Conservation (phyloP, 2,113 vertebrate genomes). For the Myanophis thanlyinensis region DNA sequence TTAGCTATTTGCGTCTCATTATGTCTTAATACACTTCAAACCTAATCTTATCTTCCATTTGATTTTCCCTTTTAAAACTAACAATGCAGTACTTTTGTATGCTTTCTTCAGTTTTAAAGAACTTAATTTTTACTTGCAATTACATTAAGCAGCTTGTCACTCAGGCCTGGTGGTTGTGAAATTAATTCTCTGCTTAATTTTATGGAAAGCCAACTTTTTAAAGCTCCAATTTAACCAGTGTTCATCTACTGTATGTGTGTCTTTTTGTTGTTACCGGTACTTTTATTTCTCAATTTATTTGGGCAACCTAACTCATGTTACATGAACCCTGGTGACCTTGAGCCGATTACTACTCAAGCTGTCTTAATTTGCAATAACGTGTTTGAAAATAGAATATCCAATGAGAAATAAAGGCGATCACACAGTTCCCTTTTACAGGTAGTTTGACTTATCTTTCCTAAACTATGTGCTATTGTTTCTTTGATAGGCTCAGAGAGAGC, state of each 20-base stretch:
- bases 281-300: slow-evolving; percentile 26
- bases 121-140: slow-evolving; percentile 64
- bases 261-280: not conserved
- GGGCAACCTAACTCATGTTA: not conserved
- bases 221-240: slow-evolving; percentile 42
- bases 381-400: not conserved
- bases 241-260: slow-evolving; percentile 45
- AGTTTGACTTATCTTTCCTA: not conserved
- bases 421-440: not conserved
- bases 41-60: slow-evolving; percentile 52
- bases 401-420: not conserved
- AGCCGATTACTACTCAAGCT: slow-evolving; percentile 11
- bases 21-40: slow-evolving; percentile 41
- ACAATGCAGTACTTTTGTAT: slow-evolving; percentile 52
- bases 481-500: not conserved
- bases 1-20: slow-evolving; percentile 54
- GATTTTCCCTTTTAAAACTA: slow-evolving; percentile 61
- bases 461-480: not conserved
- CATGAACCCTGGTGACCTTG: not conserved
- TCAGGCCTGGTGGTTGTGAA: slow-evolving; percentile 59
- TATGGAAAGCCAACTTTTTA: slow-evolving; percentile 57
- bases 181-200: slow-evolving; percentile 58
- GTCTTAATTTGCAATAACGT: not conserved
- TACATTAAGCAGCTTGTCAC: slow-evolving; percentile 66
- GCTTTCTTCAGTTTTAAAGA: slow-evolving; percentile 60